Conservation (phyloP, 2,888 invertebrate species). For the Cecidostiba fungosa region DNA sequence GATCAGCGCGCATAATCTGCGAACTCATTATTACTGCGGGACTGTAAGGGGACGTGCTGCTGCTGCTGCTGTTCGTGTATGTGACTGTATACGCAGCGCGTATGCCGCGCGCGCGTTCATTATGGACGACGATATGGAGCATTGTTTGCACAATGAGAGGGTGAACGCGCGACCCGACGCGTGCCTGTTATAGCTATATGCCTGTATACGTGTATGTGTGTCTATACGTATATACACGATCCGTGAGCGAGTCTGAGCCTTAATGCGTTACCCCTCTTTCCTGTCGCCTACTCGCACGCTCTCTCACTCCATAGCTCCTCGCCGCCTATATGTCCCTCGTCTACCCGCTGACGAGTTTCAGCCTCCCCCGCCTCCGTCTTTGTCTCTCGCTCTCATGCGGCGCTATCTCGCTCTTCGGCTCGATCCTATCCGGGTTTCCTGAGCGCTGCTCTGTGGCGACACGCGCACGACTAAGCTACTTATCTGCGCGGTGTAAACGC, state of each 20-base stretch:
- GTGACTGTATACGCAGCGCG: constrained; percentile 58
- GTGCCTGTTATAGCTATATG: constrained; percentile 62
- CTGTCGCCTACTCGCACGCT: constrained; percentile 43
- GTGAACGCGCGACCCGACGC: constrained; percentile 70
- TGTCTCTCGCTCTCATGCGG: constrained; percentile 39
- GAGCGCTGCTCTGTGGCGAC: constrained; percentile 65
- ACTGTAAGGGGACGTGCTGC: constrained; percentile 69
- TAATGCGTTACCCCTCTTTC: constrained; percentile 69
- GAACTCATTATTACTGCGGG: constrained; percentile 78
- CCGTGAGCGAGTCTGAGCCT: constrained; percentile 63
- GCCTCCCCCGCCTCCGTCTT: constrained; percentile 34
- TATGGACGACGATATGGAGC: constrained; percentile 79
- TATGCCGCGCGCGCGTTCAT: constrained; percentile 70
- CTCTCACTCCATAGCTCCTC: not conserved
- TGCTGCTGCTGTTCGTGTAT: constrained; percentile 9
- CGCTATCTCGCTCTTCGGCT: constrained; percentile 29
- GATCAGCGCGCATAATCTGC: constrained; percentile 80
- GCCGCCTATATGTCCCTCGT: constrained; percentile 43
- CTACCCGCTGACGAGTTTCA: constrained; percentile 59
- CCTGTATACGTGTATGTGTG: not conserved
- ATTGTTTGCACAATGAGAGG: constrained; percentile 79
- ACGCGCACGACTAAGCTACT: constrained; percentile 74
- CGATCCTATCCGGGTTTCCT: constrained; percentile 40
- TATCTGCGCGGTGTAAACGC: constrained; percentile 67
- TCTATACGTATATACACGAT: not conserved